Evolutionary conservation across 2,113 vertebrate genomes (phyloP).

Genomic region (Tupaia tana): DNA sequence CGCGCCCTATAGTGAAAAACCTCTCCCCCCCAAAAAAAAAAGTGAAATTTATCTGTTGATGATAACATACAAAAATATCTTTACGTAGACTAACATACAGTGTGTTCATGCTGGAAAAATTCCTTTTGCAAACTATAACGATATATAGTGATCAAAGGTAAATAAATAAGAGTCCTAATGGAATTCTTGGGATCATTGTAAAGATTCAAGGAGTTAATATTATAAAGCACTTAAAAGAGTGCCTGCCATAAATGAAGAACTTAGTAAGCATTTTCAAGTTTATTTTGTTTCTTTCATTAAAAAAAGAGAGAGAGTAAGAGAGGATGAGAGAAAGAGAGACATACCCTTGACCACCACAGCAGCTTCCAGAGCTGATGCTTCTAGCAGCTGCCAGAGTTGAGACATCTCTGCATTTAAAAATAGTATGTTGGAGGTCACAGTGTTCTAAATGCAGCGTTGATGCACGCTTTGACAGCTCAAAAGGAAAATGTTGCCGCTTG

Average conservation of each 20-base stretch:
- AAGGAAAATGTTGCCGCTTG: background rate
- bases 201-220: background rate
- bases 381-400: too few species aligned
- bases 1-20: too few species aligned
- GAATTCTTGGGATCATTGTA: background rate
- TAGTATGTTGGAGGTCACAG: background rate
- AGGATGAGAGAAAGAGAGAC: too few species aligned
- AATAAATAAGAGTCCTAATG: slow-evolving; percentile 1
- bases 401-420: background rate
- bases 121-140: too few species aligned
- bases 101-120: too few species aligned
- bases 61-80: too few species aligned
- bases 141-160: too few species aligned
- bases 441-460: background rate
- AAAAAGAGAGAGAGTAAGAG: too few species aligned
- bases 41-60: too few species aligned
- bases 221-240: background rate
- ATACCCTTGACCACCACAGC: background rate
- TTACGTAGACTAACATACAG: too few species aligned
- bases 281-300: too few species aligned
- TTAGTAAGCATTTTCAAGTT: background rate
- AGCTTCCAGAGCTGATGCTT: background rate
- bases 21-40: too few species aligned
- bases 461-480: background rate
- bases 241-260: background rate